A percentile compares a stretch with the other conserved stretches of the same genome.
These are phyloP conservation scores for Sprattus sprattus DNA, from an alignment of 2,113 vertebrate genomes.

Conservation along the genomic window DNA sequence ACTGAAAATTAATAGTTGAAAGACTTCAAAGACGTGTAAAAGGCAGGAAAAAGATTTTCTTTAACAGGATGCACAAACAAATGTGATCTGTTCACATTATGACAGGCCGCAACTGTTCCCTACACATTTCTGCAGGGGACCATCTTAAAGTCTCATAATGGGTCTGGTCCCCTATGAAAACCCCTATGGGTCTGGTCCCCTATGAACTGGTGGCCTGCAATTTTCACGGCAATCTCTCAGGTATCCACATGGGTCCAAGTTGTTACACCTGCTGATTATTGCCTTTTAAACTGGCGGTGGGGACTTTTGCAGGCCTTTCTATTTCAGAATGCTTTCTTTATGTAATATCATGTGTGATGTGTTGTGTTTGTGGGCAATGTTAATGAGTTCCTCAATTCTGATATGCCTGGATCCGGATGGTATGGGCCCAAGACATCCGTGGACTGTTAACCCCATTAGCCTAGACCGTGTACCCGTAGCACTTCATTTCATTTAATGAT, in stretches of 20 bases:
- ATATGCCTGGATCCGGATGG: no score
- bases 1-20: neutral
- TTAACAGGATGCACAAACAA: conserved; percentile 7
- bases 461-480: no score
- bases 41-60: neutral
- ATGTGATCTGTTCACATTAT: conserved; percentile 15
- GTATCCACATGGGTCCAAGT: conserved; percentile 13
- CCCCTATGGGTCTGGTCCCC: conserved; percentile 15
- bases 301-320: no score
- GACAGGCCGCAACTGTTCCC: conserved; percentile 20
- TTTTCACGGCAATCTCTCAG: conserved; percentile 7
- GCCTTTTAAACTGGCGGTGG: neutral
- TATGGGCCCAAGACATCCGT: no score
- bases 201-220: neutral
- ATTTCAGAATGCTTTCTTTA: no score
- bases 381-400: no score
- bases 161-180: conserved; percentile 3
- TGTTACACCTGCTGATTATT: conserved; percentile 19
- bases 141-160: neutral
- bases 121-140: conserved; percentile 8
- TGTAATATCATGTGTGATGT: no score
- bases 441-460: no score
- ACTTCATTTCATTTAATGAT: no score
- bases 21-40: neutral
- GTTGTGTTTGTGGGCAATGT: no score